Evolutionary conservation across 2,888 invertebrate genomes (phyloP).

Genomic region (Zhuqinia jingwanae): DNA sequence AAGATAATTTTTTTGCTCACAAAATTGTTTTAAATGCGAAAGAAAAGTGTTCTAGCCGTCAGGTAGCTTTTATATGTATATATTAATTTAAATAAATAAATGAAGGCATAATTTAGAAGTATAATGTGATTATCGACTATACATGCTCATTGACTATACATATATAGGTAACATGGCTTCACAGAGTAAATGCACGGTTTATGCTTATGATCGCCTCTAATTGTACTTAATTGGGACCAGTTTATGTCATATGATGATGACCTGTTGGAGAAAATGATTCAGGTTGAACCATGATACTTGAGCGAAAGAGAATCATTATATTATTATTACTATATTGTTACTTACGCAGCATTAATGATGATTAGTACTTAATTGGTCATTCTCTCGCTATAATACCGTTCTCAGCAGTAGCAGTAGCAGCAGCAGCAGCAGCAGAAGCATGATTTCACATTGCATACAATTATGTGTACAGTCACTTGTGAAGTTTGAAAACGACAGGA

Average conservation of each 20-base stretch:
- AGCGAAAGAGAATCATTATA: no score
- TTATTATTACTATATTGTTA: no score
- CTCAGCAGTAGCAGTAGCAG: slow-evolving; percentile 26
- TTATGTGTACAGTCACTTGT: slow-evolving; percentile 18
- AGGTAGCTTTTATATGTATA: neutral
- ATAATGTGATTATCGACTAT: no score
- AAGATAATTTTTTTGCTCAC: neutral
- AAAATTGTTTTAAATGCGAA: slow-evolving; percentile 20
- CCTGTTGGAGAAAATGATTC: no score
- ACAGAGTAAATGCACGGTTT: neutral
- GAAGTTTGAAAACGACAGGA: slow-evolving; percentile 36
- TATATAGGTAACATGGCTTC: neutral
- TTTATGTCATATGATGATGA: slow-evolving; percentile 30
- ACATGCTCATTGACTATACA: no score
- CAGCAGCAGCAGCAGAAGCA: no score
- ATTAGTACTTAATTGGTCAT: slow-evolving; percentile 41
- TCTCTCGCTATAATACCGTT: slow-evolving; percentile 17
- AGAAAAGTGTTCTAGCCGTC: neutral
- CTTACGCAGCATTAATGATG: slow-evolving; percentile 25
- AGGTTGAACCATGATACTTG: no score
- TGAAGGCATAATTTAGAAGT: slow-evolving; percentile 32
- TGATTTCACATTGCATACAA: slow-evolving; percentile 36
- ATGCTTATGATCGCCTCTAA: slow-evolving; percentile 14
- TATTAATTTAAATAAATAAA: slow-evolving; percentile 6
- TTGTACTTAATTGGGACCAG: slow-evolving; percentile 28